These are phyloP conservation scores for Bergia sp. DNA, from an alignment of 92 coral and sea anemone species.

Conservation along the genomic window DNA sequence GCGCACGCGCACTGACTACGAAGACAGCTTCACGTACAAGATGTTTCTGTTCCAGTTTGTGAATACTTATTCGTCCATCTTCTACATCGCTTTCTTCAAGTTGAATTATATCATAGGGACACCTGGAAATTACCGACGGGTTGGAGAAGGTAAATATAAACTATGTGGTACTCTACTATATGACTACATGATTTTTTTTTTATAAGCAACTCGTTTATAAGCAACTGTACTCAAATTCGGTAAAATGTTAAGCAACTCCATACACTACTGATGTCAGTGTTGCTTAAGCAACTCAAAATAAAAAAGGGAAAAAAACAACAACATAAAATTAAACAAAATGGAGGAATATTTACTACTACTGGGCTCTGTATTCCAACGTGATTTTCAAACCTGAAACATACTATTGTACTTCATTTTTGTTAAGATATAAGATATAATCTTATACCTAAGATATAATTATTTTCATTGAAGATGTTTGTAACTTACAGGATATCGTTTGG, in stretches of 20 bases:
- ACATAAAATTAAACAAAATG: too few relatives aligned
- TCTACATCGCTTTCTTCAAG: constrained; percentile 97
- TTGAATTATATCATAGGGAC: constrained; percentile 82
- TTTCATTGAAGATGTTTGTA: not conserved
- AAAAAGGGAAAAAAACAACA: not conserved
- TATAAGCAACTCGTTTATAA: too few relatives aligned
- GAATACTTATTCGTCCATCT: constrained; percentile 85
- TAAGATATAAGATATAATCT: too few relatives aligned
- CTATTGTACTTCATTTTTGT: too few relatives aligned
- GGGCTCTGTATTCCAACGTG: too few relatives aligned
- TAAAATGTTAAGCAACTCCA: too few relatives aligned
- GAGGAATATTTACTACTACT: too few relatives aligned
- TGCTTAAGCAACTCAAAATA: too few relatives aligned
- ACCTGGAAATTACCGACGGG: constrained; percentile 80
- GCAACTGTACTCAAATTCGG: too few relatives aligned
- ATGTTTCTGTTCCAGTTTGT: constrained; percentile 97
- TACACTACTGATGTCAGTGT: too few relatives aligned
- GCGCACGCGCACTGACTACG: constrained; percentile 86
- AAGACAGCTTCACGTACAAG: constrained; percentile 95
- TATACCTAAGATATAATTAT: not conserved
- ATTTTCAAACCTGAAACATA: too few relatives aligned
- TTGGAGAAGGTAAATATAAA: constrained; percentile 50
- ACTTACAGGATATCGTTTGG: constrained; percentile 60
- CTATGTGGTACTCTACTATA: not conserved
- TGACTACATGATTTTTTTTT: not conserved